These are phyloP conservation scores for Drosophila kambysellisi DNA, from an alignment of 2,888 invertebrate genomes.

Conservation along the genomic window DNA sequence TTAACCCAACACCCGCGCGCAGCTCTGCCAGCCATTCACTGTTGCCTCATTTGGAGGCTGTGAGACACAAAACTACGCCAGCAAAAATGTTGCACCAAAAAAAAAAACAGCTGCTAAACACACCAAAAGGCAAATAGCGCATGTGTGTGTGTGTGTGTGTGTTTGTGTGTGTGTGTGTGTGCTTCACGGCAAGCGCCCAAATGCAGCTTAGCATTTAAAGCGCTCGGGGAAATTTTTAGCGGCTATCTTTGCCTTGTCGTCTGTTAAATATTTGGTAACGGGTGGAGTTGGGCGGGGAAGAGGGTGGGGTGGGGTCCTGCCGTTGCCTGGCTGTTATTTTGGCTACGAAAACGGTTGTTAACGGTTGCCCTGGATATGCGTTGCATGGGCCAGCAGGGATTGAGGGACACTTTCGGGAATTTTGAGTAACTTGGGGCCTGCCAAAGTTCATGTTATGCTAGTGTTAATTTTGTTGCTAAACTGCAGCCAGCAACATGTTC, in stretches of 20 bases:
- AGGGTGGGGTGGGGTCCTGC: background rate
- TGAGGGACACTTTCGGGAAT: background rate
- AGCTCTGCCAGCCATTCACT: background rate
- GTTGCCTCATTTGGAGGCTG: slow-evolving; percentile 46
- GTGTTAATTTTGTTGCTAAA: slow-evolving; percentile 66
- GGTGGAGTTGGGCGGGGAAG: too few species aligned
- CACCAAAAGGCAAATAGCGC: slow-evolving; percentile 49
- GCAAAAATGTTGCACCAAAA: slow-evolving; percentile 58
- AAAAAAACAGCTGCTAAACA: slow-evolving; percentile 70
- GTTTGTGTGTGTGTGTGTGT: slow-evolving; percentile 21
- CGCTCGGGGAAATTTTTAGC: slow-evolving; percentile 55
- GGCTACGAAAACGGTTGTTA: slow-evolving; percentile 55
- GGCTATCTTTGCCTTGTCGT: slow-evolving; percentile 22
- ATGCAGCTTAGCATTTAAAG: slow-evolving; percentile 74
- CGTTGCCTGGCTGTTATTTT: slow-evolving; percentile 67
- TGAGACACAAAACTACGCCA: slow-evolving; percentile 31
- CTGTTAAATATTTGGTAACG: slow-evolving; percentile 18
- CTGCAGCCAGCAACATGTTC: slow-evolving; percentile 62
- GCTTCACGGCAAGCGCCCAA: slow-evolving; percentile 58
- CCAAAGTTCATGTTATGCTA: slow-evolving; percentile 38
- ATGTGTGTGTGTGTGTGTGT: background rate
- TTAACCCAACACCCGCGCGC: background rate
- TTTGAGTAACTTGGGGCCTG: slow-evolving; percentile 35
- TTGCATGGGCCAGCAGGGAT: background rate
- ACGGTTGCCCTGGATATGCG: slow-evolving; percentile 39